A percentile compares a stretch with the other conserved stretches of the same genome.
Evolutionary conservation across 2,888 invertebrate species (phyloP).

Genomic region (Patella ulyssiponensis): DNA sequence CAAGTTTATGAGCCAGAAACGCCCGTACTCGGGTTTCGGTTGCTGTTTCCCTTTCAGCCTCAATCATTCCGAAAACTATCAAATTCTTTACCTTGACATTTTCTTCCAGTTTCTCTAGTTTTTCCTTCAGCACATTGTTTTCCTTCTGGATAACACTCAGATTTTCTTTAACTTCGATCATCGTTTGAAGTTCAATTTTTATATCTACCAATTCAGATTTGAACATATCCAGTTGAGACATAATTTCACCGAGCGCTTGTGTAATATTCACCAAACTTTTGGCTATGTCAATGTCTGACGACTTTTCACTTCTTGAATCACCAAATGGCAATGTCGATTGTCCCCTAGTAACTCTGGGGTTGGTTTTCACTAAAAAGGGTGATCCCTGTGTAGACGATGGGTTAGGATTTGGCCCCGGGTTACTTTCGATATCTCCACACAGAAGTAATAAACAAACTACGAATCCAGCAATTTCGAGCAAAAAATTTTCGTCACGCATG

Average conservation of each 20-base stretch:
- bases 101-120: constrained; percentile 3
- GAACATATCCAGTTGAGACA: background rate
- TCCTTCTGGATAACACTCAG: background rate
- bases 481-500: too few species aligned
- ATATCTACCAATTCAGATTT: background rate
- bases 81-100: background rate
- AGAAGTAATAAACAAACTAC: background rate
- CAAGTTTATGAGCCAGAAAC: background rate
- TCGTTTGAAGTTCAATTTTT: background rate
- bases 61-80: background rate
- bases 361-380: background rate
- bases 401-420: background rate
- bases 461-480: too few species aligned
- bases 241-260: background rate
- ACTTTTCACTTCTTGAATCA: background rate
- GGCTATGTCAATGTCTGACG: constrained; percentile 3
- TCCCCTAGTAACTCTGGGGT: background rate
- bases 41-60: background rate
- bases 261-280: background rate
- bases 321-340: constrained; percentile 3
- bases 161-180: background rate
- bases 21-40: background rate
- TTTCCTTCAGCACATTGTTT: background rate
- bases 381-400: background rate
- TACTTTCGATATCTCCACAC: constrained; percentile 1